Evolutionary conservation across 2,888 invertebrate genomes (phyloP).

Genomic region (Athalia cordata): DNA sequence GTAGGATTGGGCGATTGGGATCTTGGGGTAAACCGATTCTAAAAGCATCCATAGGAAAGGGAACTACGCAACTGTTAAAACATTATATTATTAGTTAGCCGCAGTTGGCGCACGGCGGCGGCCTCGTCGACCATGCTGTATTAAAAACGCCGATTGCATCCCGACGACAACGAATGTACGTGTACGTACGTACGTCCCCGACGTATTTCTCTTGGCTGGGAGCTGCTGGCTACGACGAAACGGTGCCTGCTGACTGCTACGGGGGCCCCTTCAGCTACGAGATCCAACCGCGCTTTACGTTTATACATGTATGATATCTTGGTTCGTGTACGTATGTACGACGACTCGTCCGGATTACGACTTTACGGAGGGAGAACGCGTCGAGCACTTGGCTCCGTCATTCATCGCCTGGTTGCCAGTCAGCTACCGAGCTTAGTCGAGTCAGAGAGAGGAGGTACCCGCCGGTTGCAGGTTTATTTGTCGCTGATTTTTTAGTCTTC

Average conservation of each 20-base stretch:
- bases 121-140: slow-evolving; percentile 40
- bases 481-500: not conserved
- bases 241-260: not conserved
- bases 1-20: slow-evolving; percentile 27
- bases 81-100: slow-evolving; percentile 44
- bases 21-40: slow-evolving; percentile 32
- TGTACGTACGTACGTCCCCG: no score
- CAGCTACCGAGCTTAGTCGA: slow-evolving; percentile 25
- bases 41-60: slow-evolving; percentile 44
- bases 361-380: slow-evolving; percentile 35
- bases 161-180: not conserved
- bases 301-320: slow-evolving; percentile 22
- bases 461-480: slow-evolving; percentile 1
- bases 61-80: slow-evolving; percentile 45
- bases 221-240: slow-evolving; percentile 12
- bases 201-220: slow-evolving; percentile 16
- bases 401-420: slow-evolving; percentile 41
- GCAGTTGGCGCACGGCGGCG: slow-evolving; percentile 47
- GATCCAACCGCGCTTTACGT: slow-evolving; percentile 36
- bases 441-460: slow-evolving; percentile 20
- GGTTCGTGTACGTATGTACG: slow-evolving; percentile 5
- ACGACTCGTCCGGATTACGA: slow-evolving; percentile 30
- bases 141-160: slow-evolving; percentile 26
- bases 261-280: not conserved
- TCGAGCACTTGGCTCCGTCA: slow-evolving; percentile 23